Evolutionary conservation across 2,797 vertebrate genomes (phyloP), one percentile per base, ranked within the genome.

Genomic region (Hypotaenidia okinawae): DNA sequence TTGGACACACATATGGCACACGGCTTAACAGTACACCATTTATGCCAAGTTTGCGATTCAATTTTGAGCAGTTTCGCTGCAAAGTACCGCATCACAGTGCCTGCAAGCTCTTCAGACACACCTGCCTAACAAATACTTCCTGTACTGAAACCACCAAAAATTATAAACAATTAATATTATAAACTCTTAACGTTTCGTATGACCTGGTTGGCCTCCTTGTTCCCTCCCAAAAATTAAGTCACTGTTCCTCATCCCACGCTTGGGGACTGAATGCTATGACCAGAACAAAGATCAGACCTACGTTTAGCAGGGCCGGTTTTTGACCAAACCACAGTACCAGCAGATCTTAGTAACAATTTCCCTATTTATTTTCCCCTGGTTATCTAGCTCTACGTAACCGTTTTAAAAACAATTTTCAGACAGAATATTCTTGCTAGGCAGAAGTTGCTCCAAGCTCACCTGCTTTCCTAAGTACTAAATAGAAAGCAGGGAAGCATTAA

Each of bases 191-290:
- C 3, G 21, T 35, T 73, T 51, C 28, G 12, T 27, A 74, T 16
- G 4, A 45, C 18, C 4, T 28, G 32, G 7, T 64, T 61, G 78
- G 35, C 39, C 61, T 59, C 30, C 39, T 85, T 55, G 49, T 73
- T 57, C 32, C 45, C 21, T 79, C 43, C 30, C 47, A 39, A 79
- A 59, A 39, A 52, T 33, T 21, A 89, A 52, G 0, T 67, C 16
- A n/a, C 6, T 3, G 5, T 14, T 52, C 27, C 64, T 61, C 5
- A 0, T 23, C 7, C 4, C 3, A 8, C 2, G 2, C 3, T 0
- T 13, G 7, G 16, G 15, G 16, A n/a, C 32, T 27, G 41, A 79
- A 3, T 4, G 13, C 41, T 37, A 13, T 0, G 1, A 52, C 5
- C 13, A 58, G 67, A 45, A 45, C 22, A 22, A 30, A 43, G 25